Conservation (phyloP, 2,113 vertebrate species). For the Cavia porcellus region DNA sequence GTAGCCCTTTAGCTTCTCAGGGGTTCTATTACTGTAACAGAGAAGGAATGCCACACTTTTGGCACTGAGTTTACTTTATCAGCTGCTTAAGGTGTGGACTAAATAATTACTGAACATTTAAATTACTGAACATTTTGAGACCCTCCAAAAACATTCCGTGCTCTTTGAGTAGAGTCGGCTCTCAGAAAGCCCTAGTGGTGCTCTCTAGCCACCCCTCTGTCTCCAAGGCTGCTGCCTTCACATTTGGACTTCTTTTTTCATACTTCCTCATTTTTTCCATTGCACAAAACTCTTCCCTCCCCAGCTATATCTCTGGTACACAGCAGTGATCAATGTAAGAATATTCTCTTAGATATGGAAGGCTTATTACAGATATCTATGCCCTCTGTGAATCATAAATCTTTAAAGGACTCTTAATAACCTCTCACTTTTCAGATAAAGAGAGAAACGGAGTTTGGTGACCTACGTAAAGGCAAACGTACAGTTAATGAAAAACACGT, state of each 20-base stretch:
- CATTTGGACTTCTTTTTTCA: not conserved
- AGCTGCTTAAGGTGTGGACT: not conserved
- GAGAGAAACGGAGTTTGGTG: not conserved
- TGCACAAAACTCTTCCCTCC: not conserved
- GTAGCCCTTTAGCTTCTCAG: not conserved
- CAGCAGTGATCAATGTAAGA: not conserved
- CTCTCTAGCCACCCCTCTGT: not conserved
- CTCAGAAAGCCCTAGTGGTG: not conserved
- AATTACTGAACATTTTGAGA: not conserved
- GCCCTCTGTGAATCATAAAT: not conserved
- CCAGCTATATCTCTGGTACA: not conserved
- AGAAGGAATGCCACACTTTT: not conserved
- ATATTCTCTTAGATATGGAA: conserved; percentile 43
- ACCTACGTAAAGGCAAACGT: not conserved
- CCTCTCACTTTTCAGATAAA: not conserved
- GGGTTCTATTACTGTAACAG: too few species aligned
- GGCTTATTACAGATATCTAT: not conserved
- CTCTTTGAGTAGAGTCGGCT: not conserved
- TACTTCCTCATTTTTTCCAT: not conserved
- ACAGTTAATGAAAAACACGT: not conserved
- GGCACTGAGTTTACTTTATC: not conserved
- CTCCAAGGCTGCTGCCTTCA: not conserved
- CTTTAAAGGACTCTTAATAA: conserved; percentile 2
- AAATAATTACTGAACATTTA: not conserved
- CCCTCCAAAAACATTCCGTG: not conserved